Evolutionary conservation across 2,113 vertebrate genomes (phyloP).

Genomic region (Leptobrachium leishanense): DNA sequence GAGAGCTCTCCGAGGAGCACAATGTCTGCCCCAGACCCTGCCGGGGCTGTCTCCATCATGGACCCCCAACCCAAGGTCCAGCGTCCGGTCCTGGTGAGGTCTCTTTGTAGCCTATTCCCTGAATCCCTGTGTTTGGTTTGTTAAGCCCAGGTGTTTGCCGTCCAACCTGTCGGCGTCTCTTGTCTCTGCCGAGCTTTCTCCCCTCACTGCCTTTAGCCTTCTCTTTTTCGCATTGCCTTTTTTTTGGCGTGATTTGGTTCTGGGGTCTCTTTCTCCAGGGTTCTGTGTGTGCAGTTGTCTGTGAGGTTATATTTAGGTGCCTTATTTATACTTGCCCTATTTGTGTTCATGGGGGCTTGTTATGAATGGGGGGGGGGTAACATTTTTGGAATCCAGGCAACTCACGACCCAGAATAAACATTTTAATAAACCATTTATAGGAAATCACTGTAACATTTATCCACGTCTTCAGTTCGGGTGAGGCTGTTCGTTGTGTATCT

Average conservation of each 20-base stretch:
- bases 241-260: neutral
- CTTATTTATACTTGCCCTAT: constrained; percentile 27
- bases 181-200: neutral
- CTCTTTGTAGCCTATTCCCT: neutral
- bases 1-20: constrained; percentile 63
- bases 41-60: constrained; percentile 71
- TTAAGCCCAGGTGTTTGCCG: neutral
- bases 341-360: neutral
- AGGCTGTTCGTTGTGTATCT: no score
- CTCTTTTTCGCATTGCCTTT: neutral
- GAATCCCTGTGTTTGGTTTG: neutral
- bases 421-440: no score
- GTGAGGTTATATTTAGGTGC: constrained; percentile 40
- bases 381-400: neutral
- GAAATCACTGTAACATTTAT: neutral
- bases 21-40: constrained; percentile 62
- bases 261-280: neutral
- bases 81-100: constrained; percentile 81
- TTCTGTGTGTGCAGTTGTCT: constrained; percentile 22
- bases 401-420: neutral
- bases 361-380: constrained; percentile 14
- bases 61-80: constrained; percentile 77
- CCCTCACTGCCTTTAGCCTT: neutral
- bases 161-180: constrained; percentile 5
- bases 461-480: neutral